A percentile compares a stretch with the other conserved stretches of the same genome.
These are phyloP conservation scores for Lycocorax pyrrhopterus DNA, from an alignment of 2,113 vertebrate species.

Conservation along the genomic window DNA sequence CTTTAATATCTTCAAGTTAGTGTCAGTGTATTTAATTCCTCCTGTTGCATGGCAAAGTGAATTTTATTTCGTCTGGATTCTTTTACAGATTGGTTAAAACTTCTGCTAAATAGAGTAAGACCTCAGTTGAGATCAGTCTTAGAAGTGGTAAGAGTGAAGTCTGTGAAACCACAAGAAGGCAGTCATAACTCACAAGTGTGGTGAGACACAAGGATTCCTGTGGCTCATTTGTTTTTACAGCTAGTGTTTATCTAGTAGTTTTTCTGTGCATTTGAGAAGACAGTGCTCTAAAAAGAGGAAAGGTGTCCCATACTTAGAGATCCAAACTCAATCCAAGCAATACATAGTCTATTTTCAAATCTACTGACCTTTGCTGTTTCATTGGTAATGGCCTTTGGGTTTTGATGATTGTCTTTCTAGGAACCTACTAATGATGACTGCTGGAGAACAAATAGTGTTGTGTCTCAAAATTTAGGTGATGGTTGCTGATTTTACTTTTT, in stretches of 20 bases:
- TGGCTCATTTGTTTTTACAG: constrained; percentile 1
- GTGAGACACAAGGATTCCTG: not conserved
- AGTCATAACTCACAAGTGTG: not conserved
- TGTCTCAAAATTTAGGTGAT: not conserved
- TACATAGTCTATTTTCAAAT: not conserved
- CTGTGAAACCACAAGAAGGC: constrained; percentile 19
- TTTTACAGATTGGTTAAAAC: not conserved
- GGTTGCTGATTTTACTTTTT: not conserved
- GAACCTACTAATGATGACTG: not conserved
- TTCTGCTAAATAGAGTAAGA: not conserved
- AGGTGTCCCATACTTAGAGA: not conserved
- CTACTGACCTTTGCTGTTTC: not conserved
- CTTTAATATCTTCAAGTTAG: not conserved
- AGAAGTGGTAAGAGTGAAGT: constrained; percentile 2
- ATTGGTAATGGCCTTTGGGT: not conserved
- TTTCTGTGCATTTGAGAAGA: not conserved
- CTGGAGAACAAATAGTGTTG: not conserved
- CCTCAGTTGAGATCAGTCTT: not conserved
- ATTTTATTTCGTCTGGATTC: not conserved
- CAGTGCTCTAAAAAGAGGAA: not conserved
- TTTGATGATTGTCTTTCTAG: not conserved
- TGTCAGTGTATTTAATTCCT: not conserved
- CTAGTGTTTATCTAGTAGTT: not conserved
- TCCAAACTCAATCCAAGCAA: not conserved
- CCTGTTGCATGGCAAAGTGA: not conserved